These are phyloP conservation scores for Xestia rhomboidea DNA, from an alignment of 2,888 invertebrate genomes.

Conservation along the genomic window DNA sequence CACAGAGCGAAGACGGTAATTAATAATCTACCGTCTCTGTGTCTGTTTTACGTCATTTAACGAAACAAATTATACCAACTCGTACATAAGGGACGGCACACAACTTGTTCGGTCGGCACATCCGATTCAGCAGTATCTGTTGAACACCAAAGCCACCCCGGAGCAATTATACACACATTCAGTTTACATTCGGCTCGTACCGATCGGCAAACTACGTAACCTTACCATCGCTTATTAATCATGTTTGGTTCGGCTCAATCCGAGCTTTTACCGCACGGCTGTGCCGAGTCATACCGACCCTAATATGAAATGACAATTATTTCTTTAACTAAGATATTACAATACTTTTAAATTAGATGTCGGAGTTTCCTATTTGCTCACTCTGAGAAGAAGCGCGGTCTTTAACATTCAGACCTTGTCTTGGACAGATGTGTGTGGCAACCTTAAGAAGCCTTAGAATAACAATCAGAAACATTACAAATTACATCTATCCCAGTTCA, in stretches of 20 bases:
- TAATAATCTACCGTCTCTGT: slow-evolving; percentile 12
- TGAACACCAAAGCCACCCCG: background rate
- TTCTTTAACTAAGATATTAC: background rate
- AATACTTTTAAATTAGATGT: background rate
- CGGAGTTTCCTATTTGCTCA: background rate
- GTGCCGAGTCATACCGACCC: background rate
- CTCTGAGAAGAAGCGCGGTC: background rate
- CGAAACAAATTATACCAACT: slow-evolving; percentile 18
- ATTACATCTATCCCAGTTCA: slow-evolving; percentile 38
- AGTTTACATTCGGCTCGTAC: background rate
- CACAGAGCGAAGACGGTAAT: slow-evolving; percentile 14
- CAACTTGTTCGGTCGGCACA: background rate
- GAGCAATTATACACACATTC: background rate
- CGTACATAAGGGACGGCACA: background rate
- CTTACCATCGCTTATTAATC: background rate
- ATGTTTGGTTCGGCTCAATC: background rate
- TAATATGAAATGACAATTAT: background rate
- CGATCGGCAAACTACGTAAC: background rate
- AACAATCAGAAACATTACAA: slow-evolving; percentile 39
- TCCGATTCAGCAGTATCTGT: background rate
- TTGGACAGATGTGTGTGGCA: background rate
- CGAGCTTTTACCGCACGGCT: background rate
- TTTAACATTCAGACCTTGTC: background rate
- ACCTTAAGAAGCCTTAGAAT: slow-evolving; percentile 16
- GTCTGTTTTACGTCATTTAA: background rate